Conservation (phyloP, 2,888 invertebrate genomes). For the Phytoseiulus persimilis region DNA sequence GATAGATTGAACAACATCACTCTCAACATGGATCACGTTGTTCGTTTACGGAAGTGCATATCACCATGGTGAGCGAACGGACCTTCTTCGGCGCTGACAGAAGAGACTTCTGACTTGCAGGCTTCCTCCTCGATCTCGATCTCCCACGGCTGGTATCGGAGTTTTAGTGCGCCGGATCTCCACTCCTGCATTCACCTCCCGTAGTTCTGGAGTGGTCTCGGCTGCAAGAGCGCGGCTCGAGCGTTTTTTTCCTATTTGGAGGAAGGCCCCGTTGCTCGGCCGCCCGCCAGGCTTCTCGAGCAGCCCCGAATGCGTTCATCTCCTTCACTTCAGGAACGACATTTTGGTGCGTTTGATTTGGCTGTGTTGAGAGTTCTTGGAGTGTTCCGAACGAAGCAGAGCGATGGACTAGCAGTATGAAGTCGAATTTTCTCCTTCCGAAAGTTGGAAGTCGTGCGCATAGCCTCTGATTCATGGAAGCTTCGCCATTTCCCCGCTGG, state of each 20-base stretch:
- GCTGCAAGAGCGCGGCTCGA: neutral
- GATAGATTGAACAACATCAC: too few relatives aligned
- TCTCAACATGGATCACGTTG: too few relatives aligned
- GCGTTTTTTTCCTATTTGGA: neutral
- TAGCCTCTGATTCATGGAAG: neutral
- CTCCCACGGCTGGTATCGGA: neutral
- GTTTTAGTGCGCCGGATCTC: neutral
- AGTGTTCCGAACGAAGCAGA: conserved; percentile 14
- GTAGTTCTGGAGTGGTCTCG: neutral
- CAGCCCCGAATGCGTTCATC: conserved; percentile 37
- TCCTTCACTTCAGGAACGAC: conserved; percentile 35
- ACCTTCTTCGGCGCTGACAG: neutral
- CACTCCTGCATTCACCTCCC: neutral
- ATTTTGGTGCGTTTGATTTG: conserved; percentile 39
- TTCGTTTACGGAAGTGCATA: neutral
- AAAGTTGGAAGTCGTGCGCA: neutral
- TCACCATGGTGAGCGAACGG: neutral
- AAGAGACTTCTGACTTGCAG: neutral
- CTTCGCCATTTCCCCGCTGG: neutral
- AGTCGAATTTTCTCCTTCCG: neutral
- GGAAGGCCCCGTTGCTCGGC: neutral
- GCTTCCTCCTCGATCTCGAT: neutral
- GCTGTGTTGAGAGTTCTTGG: conserved; percentile 26
- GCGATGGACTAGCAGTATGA: conserved; percentile 38
- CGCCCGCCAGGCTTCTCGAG: conserved; percentile 11